Percentiles rank a stretch among this genome's conserved stretches.
Evolutionary conservation across 2,797 vertebrate species (phyloP).

Genomic region (Lithobates pipiens): DNA sequence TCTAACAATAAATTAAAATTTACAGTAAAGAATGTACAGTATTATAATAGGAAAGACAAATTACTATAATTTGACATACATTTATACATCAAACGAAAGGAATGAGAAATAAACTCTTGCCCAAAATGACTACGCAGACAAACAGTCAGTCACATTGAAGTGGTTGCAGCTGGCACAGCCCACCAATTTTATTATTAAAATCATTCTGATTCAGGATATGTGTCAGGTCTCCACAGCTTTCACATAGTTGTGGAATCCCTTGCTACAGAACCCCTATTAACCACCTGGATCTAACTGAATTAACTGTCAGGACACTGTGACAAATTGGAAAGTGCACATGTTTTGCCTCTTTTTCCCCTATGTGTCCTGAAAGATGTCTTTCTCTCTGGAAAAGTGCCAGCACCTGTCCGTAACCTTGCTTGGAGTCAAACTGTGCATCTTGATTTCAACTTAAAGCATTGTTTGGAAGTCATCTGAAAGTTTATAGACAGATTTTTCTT

Average conservation of each 20-base stretch:
- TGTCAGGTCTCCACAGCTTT: conserved; percentile 41
- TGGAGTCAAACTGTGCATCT: conserved; percentile 40
- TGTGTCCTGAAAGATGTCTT: conserved; percentile 47
- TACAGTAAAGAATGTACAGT: no score
- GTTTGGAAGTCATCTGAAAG: conserved; percentile 37
- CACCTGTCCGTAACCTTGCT: conserved; percentile 54
- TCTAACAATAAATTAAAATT: no score
- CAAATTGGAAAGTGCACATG: conserved; percentile 61
- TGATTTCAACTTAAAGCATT: conserved; percentile 40
- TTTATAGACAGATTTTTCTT: background rate
- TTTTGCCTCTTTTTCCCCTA: conserved; percentile 47
- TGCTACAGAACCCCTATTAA: conserved; percentile 58
- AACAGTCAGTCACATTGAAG: conserved; percentile 9
- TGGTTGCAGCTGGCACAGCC: background rate
- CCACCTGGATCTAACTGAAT: conserved; percentile 61
- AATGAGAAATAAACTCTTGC: background rate
- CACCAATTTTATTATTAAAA: conserved; percentile 38
- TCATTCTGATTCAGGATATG: conserved; percentile 39
- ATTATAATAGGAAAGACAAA: background rate
- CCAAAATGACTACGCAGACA: background rate
- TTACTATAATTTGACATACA: background rate
- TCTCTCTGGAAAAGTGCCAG: conserved; percentile 44
- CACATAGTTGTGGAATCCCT: conserved; percentile 35
- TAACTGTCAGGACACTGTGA: conserved; percentile 58
- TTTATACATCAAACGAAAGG: background rate